These are phyloP conservation scores for Erebia ligea DNA, from an alignment of 2,888 invertebrate species.

Conservation along the genomic window DNA sequence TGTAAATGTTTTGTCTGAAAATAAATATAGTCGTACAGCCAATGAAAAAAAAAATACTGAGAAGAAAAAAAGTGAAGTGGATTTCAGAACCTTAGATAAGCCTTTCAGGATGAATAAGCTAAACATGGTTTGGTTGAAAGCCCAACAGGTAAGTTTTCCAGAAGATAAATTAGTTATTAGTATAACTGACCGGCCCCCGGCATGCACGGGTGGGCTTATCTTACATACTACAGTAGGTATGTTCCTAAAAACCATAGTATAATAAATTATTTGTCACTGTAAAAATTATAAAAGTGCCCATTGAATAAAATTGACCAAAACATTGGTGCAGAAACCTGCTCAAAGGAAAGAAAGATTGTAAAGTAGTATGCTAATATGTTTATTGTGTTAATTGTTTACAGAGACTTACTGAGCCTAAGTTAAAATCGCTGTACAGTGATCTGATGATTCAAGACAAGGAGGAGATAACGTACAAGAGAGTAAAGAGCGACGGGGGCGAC, in stretches of 20 bases:
- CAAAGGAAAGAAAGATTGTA: too few species aligned
- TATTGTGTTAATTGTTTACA: constrained; percentile 52
- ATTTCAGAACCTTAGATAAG: constrained; percentile 89
- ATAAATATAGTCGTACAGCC: constrained; percentile 86
- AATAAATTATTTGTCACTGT: too few species aligned
- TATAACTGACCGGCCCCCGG: too few species aligned
- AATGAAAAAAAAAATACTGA: constrained; percentile 65
- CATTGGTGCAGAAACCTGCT: too few species aligned
- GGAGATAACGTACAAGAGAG: constrained; percentile 92
- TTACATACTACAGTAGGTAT: too few species aligned
- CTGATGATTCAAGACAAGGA: constrained; percentile 96
- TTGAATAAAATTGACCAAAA: too few species aligned
- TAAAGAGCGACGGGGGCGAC: constrained; percentile 92
- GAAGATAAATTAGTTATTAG: too few species aligned
- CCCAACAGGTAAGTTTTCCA: constrained; percentile 88
- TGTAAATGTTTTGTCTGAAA: constrained; percentile 62
- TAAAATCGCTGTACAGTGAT: constrained; percentile 94
- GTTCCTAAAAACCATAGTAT: too few species aligned
- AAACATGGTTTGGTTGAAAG: constrained; percentile 95
- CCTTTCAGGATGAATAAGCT: constrained; percentile 96
- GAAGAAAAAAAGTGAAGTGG: constrained; percentile 66
- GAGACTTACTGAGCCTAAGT: constrained; percentile 92
- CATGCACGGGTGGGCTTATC: too few species aligned
- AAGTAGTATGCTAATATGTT: too few species aligned
- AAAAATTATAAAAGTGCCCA: too few species aligned